phyloP scores from a whole-genome alignment of 2,888 invertebrate species.

The Meteorus cinctellus region DNA sequence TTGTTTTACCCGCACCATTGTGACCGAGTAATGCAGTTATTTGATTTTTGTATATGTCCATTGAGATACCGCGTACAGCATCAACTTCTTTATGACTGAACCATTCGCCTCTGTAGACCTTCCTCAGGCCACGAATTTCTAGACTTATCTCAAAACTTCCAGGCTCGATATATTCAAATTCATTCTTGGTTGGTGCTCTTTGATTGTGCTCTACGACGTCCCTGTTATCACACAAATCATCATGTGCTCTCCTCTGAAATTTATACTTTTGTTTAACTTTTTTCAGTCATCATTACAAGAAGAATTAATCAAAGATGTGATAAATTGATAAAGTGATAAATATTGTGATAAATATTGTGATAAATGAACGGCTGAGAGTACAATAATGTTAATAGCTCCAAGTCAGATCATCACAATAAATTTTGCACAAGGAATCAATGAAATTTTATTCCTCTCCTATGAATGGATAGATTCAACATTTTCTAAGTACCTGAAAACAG shows the following conservation, averaged over 20 bases:
- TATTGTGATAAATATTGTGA: too few relatives aligned
- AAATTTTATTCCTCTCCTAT: not conserved
- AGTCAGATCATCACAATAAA: too few relatives aligned
- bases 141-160: constrained; percentile 70
- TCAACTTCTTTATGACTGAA: constrained; percentile 61
- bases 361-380: too few relatives aligned
- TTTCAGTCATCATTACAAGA: too few relatives aligned
- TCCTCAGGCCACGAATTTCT: constrained; percentile 75
- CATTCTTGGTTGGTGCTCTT: constrained; percentile 59
- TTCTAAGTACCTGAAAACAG: constrained; percentile 64
- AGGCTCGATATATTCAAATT: constrained; percentile 66
- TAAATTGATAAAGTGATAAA: too few relatives aligned
- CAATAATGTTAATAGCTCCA: too few relatives aligned
- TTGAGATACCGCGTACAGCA: constrained; percentile 66
- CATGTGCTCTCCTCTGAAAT: constrained; percentile 59
- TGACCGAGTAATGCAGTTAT: constrained; percentile 90
- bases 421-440: too few relatives aligned
- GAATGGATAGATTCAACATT: not conserved
- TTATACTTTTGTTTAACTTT: not conserved
- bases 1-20: constrained; percentile 95
- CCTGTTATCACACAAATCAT: constrained; percentile 63
- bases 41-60: constrained; percentile 87
- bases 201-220: constrained; percentile 59
- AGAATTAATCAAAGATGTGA: too few relatives aligned
- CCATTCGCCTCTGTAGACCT: constrained; percentile 64